These are phyloP conservation scores for Ibidorhyncha struthersii DNA, from an alignment of 2,113 vertebrate genomes.

Conservation along the genomic window DNA sequence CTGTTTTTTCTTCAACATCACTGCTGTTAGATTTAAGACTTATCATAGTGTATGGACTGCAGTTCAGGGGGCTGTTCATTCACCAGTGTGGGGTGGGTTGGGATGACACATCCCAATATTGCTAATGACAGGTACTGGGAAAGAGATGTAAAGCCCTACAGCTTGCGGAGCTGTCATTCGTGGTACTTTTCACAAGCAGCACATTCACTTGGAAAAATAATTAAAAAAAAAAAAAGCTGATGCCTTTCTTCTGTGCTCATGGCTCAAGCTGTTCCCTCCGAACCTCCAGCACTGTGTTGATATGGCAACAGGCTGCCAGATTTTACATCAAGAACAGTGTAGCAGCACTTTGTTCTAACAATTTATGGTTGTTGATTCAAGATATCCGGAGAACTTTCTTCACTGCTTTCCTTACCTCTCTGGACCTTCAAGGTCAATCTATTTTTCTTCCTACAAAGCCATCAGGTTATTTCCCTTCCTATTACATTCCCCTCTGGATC, in stretches of 20 bases:
- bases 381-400: background rate
- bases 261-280: background rate
- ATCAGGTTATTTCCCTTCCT: background rate
- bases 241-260: background rate
- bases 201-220: background rate
- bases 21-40: background rate
- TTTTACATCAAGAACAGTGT: background rate
- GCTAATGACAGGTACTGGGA: background rate
- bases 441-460: background rate
- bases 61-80: background rate
- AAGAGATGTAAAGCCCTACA: background rate
- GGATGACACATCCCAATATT: background rate
- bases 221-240: background rate
- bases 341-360: background rate
- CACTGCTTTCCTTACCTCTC: background rate
- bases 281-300: background rate
- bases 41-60: background rate
- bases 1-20: background rate
- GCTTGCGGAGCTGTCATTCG: background rate
- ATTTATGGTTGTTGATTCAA: background rate
- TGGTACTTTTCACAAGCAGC: background rate
- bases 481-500: background rate
- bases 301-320: conserved; percentile 12
- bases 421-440: background rate
- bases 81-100: background rate